A percentile compares a stretch with the other conserved stretches of the same genome.
Evolutionary conservation across 2,113 vertebrate species (phyloP).

Genomic region (Pterocles burchelli): DNA sequence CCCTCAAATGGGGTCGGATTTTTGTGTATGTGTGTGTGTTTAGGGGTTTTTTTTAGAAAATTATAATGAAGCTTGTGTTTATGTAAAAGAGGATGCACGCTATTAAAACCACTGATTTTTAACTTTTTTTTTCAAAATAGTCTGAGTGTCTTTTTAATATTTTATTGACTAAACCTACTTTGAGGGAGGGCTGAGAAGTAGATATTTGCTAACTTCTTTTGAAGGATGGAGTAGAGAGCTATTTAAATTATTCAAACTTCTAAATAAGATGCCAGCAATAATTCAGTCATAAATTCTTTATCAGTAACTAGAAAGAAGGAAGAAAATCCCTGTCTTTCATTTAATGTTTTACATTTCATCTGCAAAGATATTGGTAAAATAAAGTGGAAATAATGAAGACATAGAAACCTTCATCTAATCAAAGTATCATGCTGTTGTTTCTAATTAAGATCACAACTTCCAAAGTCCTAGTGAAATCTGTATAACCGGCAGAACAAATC

Average conservation of each 20-base stretch:
- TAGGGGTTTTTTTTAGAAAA: background rate
- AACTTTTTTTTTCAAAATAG: background rate
- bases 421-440: slow-evolving; percentile 39
- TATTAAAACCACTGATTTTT: background rate
- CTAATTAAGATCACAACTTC: slow-evolving; percentile 45
- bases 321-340: background rate
- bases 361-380: slow-evolving; percentile 63
- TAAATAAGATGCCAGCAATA: slow-evolving; percentile 47
- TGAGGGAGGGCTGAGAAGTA: background rate
- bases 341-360: slow-evolving; percentile 67
- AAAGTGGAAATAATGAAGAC: slow-evolving; percentile 43
- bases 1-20: background rate
- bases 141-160: background rate
- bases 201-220: background rate
- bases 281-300: slow-evolving; percentile 55
- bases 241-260: slow-evolving; percentile 66
- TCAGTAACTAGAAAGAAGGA: slow-evolving; percentile 49
- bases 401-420: slow-evolving; percentile 19
- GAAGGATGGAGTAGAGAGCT: background rate
- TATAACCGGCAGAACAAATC: background rate
- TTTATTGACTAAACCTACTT: background rate
- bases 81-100: background rate
- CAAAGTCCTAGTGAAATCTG: slow-evolving; percentile 20
- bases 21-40: background rate
- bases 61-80: background rate